A percentile compares a stretch with the other conserved stretches of the same genome.
phyloP scores from a whole-genome alignment of 2,888 invertebrate species.

The Macrosiphum euphorbiae region DNA sequence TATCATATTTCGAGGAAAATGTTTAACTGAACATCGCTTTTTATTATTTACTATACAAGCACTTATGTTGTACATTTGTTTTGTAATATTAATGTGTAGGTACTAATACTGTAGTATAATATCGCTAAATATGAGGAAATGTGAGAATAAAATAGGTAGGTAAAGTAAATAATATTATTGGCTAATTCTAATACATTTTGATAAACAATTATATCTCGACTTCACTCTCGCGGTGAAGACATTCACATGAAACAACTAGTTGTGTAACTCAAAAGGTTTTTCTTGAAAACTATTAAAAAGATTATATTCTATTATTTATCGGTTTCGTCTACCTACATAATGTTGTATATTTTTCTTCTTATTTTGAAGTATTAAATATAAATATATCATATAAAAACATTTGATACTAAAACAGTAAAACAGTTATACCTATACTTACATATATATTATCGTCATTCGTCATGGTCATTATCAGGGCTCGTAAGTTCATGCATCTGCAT shows the following conservation, averaged over 20 bases:
- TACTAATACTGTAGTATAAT: background rate
- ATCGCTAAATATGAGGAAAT: background rate
- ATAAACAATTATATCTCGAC: background rate
- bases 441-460: background rate
- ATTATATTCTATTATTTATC: background rate
- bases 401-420: background rate
- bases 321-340: background rate
- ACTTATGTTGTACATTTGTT: background rate
- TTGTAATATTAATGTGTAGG: background rate
- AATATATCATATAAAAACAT: background rate
- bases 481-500: too few species aligned
- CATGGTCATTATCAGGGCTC: too few species aligned
- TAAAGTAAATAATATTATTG: background rate
- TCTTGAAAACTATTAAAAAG: background rate
- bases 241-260: background rate
- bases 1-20: background rate
- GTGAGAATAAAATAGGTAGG: background rate
- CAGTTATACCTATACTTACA: background rate
- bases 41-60: background rate
- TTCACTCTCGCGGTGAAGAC: background rate
- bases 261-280: background rate
- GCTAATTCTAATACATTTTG: background rate
- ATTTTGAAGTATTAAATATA: background rate
- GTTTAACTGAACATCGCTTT: background rate
- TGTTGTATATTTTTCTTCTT: background rate